A percentile compares a stretch with the other conserved stretches of the same genome.
These are phyloP conservation scores for Galagoides demidoff DNA, from an alignment of 2,797 vertebrate species.

Conservation along the genomic window DNA sequence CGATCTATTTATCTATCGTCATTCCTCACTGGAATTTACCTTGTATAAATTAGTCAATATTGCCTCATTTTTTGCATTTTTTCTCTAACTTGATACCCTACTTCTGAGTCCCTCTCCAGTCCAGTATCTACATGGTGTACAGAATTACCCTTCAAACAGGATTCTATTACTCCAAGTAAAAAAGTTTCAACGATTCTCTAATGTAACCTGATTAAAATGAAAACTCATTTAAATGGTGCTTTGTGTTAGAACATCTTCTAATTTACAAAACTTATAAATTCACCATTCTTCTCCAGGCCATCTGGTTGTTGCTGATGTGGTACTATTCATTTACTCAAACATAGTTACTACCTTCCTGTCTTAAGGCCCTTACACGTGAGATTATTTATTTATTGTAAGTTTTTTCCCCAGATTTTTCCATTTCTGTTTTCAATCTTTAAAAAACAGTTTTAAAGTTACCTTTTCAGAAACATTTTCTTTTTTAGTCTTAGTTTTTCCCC, in stretches of 20 bases:
- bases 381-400: neutral
- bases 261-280: neutral
- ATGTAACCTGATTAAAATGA: constrained; percentile 28
- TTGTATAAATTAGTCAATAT: neutral
- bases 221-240: neutral
- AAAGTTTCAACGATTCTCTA: neutral
- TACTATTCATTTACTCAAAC: neutral
- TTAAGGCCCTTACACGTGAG: neutral
- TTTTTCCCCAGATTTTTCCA: neutral
- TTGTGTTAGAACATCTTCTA: neutral
- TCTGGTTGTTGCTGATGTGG: neutral
- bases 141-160: neutral
- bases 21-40: neutral
- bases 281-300: neutral
- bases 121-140: neutral
- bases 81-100: neutral
- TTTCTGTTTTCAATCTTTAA: neutral
- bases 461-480: neutral
- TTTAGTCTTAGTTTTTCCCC: neutral
- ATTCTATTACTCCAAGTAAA: neutral
- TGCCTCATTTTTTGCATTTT: neutral
- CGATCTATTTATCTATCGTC: neutral
- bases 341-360: neutral
- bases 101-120: neutral
- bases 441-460: neutral